These are phyloP conservation scores for Noctua janthina DNA, from an alignment of 2,888 invertebrate species.

Conservation along the genomic window DNA sequence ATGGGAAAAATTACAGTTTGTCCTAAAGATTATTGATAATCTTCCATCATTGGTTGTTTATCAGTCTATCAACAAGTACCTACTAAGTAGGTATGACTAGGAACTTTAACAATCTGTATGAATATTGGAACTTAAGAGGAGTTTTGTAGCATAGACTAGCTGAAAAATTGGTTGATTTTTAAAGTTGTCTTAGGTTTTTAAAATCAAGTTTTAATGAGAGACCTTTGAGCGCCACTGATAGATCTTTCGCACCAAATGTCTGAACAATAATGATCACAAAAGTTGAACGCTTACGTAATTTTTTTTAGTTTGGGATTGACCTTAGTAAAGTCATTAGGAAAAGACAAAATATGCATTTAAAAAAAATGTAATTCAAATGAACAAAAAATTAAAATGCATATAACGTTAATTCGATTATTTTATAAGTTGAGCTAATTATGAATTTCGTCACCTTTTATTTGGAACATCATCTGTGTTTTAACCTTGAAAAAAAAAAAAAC, in stretches of 20 bases:
- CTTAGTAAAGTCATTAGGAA: background rate
- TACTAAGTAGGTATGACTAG: background rate
- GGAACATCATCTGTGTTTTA: background rate
- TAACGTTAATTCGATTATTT: background rate
- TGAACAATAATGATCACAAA: background rate
- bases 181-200: too few species aligned
- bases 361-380: background rate
- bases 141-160: background rate
- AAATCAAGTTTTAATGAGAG: background rate
- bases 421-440: background rate
- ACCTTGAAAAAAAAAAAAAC: background rate
- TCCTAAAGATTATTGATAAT: background rate
- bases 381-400: background rate
- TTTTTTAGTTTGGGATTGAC: background rate
- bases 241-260: background rate
- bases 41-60: background rate
- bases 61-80: background rate
- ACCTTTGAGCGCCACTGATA: background rate
- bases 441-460: slow-evolving; percentile 12
- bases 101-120: background rate
- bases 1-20: background rate
- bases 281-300: too few species aligned
- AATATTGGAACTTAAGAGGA: background rate
- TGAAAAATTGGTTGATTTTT: background rate
- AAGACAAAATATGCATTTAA: background rate